Percentiles rank a stretch among this genome's conserved stretches.
Evolutionary conservation across 2,888 invertebrate species (phyloP).

Genomic region (Cryptosula pallasiana): DNA sequence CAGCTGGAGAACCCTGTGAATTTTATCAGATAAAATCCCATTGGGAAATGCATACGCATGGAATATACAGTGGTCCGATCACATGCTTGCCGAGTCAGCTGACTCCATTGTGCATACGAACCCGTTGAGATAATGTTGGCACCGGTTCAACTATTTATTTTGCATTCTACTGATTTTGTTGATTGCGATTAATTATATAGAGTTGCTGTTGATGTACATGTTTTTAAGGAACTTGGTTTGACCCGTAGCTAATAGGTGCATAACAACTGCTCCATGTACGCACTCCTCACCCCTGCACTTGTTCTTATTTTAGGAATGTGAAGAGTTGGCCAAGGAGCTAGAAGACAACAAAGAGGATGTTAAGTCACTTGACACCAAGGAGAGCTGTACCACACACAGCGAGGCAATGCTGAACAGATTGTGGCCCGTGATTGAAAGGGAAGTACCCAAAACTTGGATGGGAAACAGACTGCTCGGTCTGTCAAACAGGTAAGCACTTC

Average conservation of each 20-base stretch:
- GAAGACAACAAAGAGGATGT: not conserved
- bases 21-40: no score
- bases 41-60: no score
- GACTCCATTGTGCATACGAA: not conserved
- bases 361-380: not conserved
- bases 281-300: not conserved
- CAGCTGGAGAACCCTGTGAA: not conserved
- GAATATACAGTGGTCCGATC: no score
- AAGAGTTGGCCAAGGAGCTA: not conserved
- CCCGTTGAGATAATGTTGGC: not conserved
- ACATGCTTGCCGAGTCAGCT: not conserved
- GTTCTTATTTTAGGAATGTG: slow-evolving; percentile 3
- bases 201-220: not conserved
- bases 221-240: not conserved
- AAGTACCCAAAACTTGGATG: slow-evolving; percentile 19
- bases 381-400: slow-evolving; percentile 2
- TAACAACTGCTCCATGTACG: not conserved
- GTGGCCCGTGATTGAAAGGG: slow-evolving; percentile 9
- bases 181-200: not conserved
- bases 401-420: slow-evolving; percentile 18
- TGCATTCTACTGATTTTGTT: not conserved
- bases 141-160: slow-evolving; percentile 1
- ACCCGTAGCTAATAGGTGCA: not conserved
- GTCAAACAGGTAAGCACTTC: slow-evolving; percentile 14
- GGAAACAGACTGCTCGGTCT: slow-evolving; percentile 13